Evolutionary conservation across 1,140 invertebrate genomes (phyloP), one percentile per base, ranked within the genome.

Genomic region (Chironomus striatipennis): DNA sequence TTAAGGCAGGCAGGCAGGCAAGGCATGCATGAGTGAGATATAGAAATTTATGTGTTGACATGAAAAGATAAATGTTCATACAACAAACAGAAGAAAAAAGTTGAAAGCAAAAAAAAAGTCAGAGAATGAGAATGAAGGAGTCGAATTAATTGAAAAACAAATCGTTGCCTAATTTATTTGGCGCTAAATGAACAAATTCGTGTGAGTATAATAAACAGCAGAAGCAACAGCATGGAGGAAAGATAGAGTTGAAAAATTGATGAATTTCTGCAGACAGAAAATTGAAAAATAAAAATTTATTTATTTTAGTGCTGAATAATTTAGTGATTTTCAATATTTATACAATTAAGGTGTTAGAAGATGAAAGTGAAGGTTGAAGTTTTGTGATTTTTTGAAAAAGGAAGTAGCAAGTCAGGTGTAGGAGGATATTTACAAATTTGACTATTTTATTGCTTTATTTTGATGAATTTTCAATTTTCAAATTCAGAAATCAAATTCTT

Each of bases 291-390:
- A 34, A 34, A 34, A 34, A 3, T 47, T 47, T 47, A 47, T 47
- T 47, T 47, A 47, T 47, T 47, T 47, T 47, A 47, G 8, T 47
- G 43, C 43, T 47, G 43, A 47, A 47, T 47, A 47, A 47, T 47
- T 47, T 47, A 47, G 43, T 47, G 43, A 47, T 47, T 47, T 47
- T 47, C 43, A 47, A 47, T 47, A 47, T 47, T 47, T 47, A 47
- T 47, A 10, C 43, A 15, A n/a, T 47, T 15, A 10, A 47, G 43
- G 43, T 47, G 43, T 47, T 10, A 47, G 43, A 47, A 47, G 43
- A 47, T 47, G 43, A 47, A 47, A 47, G 9, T 2, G 24, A 34
- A 47, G 15, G 43, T 8, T 47, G n/a, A n/a, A n/a, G n/a, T n/a
- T n/a, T n/a, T n/a, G 43, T 10, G 43, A 9, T 34, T 34, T 15